A percentile compares a stretch with the other conserved stretches of the same genome.
phyloP scores from a whole-genome alignment of 2,888 invertebrate species.

The Nemapogon koenigi region DNA sequence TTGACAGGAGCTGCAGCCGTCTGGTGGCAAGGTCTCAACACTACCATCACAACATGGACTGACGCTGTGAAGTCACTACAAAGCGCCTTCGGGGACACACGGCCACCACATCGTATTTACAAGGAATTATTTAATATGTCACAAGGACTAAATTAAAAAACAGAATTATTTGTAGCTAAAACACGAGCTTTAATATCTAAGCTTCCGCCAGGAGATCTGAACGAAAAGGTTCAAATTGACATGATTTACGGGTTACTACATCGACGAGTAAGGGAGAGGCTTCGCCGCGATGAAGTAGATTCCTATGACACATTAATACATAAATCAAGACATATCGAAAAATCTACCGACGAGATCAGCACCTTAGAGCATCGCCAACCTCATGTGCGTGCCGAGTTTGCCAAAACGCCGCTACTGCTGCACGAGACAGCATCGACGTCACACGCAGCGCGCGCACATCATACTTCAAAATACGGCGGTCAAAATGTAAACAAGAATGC shows the following conservation, averaged over 20 bases:
- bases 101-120: neutral
- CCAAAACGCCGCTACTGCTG: conserved; percentile 31
- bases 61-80: neutral
- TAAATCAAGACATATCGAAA: neutral
- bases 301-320: neutral
- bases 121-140: neutral
- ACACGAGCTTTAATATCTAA: neutral
- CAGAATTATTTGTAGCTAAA: neutral
- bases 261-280: neutral
- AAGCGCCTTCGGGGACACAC: neutral
- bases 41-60: neutral
- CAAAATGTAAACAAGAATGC: too few relatives aligned
- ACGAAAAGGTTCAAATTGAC: too few relatives aligned
- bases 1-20: neutral
- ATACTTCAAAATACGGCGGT: too few relatives aligned
- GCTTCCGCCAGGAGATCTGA: too few relatives aligned
- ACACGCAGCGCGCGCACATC: too few relatives aligned
- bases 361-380: conserved; percentile 25
- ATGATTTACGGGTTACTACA: neutral
- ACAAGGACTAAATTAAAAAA: neutral
- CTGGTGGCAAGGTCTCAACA: neutral
- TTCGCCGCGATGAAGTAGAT: too few relatives aligned
- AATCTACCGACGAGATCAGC: conserved; percentile 26
- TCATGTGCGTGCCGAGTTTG: conserved; percentile 27
- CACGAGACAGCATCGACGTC: too few relatives aligned